phyloP scores from a whole-genome alignment of 2,888 invertebrate species.

The Sialis fuliginosa region DNA sequence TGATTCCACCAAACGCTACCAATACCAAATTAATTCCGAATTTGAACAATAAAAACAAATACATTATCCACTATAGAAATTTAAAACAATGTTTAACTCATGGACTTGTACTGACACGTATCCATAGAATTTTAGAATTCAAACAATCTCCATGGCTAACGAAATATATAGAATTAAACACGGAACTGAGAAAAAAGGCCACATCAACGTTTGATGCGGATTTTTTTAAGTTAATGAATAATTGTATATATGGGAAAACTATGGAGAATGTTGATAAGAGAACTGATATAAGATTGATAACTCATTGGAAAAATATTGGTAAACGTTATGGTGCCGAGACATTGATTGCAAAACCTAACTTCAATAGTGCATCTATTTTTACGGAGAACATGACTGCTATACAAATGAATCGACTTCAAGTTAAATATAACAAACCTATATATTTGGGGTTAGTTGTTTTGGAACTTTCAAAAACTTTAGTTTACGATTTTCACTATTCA shows the following conservation, averaged over 20 bases:
- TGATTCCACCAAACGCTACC: constrained; percentile 7
- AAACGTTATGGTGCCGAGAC: constrained; percentile 16
- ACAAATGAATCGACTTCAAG: constrained; percentile 14
- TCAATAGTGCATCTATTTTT: constrained; percentile 16
- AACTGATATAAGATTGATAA: constrained; percentile 17
- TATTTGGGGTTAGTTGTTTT: constrained; percentile 21
- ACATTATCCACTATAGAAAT: constrained; percentile 15
- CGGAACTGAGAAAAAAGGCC: constrained; percentile 13
- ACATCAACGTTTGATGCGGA: constrained; percentile 9
- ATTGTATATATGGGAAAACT: constrained; percentile 18
- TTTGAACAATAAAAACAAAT: constrained; percentile 12
- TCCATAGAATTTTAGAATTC: constrained; percentile 19
- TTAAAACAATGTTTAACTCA: constrained; percentile 14
- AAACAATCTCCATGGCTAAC: constrained; percentile 20
- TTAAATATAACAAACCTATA: constrained; percentile 20
- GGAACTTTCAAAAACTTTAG: constrained; percentile 21
- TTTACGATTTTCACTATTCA: constrained; percentile 22
- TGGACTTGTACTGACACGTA: constrained; percentile 14
- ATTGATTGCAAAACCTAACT: constrained; percentile 17
- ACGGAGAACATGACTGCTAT: constrained; percentile 18
- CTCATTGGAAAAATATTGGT: constrained; percentile 11
- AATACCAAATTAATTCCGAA: constrained; percentile 12
- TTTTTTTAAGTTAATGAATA: constrained; percentile 20
- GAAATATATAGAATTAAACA: constrained; percentile 22
- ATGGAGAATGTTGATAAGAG: constrained; percentile 23